Evolutionary conservation across 2,797 vertebrate species (phyloP), one percentile per base, ranked within the genome.

Genomic region (Chelidonichthys spinosus): DNA sequence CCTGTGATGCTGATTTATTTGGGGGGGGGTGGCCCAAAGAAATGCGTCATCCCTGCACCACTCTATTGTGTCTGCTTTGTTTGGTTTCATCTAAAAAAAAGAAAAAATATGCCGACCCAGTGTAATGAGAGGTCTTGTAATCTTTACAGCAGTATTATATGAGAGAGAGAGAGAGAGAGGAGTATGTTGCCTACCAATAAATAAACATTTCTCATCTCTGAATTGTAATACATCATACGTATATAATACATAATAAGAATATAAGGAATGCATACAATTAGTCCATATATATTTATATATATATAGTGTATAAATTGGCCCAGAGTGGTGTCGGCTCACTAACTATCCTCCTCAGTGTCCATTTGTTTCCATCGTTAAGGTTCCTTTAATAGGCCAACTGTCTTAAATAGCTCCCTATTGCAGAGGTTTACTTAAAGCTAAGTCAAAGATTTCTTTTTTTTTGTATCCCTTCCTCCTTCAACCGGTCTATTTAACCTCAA

Each of bases 341-440:
- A 82, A 84, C 78, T 74, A 47, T 83, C 79, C 73, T 78, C 76
- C 63, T 84, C 64, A 54, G 49, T 80, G 76, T 83, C 77, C 78
- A 78, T 85, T 91, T 88, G 78, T 87, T 84, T 78, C 85, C 70
- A 76, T 80, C 61, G 25, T 87, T 87, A 80, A 64, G 13, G 65
- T 72, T 53, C 78, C 46, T 63, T 78, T 82, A 91, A 85, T 85
- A 84, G 81, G 82, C 82, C 80, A 79, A 87, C 71, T 77, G 84
- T 82, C 72, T 85, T 55, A 68, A 84, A 83, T 43, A 54, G 72
- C 66, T 76, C 71, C 55, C 67, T 80, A 25, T 81, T 78, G 69
- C 68, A 58, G 69, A 86, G 69, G 63, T 83, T 85, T 81, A 63
- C 76, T 76, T 78, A 70, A 40, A 79, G 74, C 66, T 49, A 72